A percentile compares a stretch with the other conserved stretches of the same genome.
These are phyloP conservation scores for Xiphydria camelus DNA, from an alignment of 2,888 invertebrate species.

Conservation along the genomic window DNA sequence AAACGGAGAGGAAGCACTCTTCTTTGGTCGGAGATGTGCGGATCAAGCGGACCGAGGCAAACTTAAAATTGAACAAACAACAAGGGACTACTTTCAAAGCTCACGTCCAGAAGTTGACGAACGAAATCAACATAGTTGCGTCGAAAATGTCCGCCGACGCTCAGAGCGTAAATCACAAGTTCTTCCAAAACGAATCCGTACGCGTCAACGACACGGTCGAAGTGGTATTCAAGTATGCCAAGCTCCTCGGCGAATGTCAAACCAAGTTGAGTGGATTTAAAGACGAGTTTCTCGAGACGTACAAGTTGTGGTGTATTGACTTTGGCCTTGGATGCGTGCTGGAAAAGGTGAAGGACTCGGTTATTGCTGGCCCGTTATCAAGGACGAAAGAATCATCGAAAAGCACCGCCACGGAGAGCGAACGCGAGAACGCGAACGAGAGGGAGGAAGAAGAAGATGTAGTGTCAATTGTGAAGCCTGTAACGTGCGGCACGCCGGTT, in stretches of 20 bases:
- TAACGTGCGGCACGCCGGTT: too few species aligned
- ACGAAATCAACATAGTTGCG: conserved; percentile 17
- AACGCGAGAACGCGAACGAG: neutral
- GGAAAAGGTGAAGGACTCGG: too few species aligned
- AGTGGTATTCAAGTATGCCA: conserved; percentile 24
- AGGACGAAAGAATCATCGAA: neutral
- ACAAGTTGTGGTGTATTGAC: conserved; percentile 26
- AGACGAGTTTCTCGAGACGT: conserved; percentile 26
- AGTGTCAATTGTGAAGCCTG: neutral
- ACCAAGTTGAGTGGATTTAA: conserved; percentile 16
- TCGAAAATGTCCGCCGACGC: conserved; percentile 12
- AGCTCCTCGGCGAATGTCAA: conserved; percentile 20
- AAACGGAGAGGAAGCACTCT: conserved; percentile 5
- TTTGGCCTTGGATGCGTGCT: conserved; percentile 8
- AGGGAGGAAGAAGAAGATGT: neutral
- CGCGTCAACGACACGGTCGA: conserved; percentile 20
- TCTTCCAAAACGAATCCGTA: conserved; percentile 19
- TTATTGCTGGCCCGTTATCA: neutral
- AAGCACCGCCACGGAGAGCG: neutral
- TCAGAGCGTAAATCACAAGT: conserved; percentile 10
- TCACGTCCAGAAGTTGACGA: neutral
- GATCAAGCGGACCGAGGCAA: too few species aligned
- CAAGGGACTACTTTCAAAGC: too few species aligned
- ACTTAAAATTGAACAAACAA: neutral
- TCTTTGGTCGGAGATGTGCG: too few species aligned